A percentile compares a stretch with the other conserved stretches of the same genome.
These are phyloP conservation scores for Montipora capricornis DNA, from an alignment of 64 coral and sea anemone genomes.

Conservation along the genomic window DNA sequence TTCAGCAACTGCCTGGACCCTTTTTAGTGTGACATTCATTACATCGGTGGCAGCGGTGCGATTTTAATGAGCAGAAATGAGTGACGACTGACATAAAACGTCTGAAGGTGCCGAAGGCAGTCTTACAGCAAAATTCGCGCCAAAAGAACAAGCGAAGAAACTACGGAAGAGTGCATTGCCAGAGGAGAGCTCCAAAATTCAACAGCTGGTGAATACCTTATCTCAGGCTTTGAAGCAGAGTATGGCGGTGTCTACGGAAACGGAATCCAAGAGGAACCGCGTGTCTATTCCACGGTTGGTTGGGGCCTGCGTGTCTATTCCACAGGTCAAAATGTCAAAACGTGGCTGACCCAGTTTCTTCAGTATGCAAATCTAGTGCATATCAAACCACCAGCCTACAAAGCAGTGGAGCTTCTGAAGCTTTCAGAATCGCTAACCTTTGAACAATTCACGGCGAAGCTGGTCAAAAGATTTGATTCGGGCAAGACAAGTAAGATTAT, in stretches of 20 bases:
- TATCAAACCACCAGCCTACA: slow-evolving; percentile 38
- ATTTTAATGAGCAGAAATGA: background rate
- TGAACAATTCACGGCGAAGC: slow-evolving; percentile 10
- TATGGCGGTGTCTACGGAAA: background rate
- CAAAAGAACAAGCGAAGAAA: background rate
- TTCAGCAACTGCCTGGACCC: too few relatives aligned
- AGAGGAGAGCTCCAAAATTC: slow-evolving; percentile 22
- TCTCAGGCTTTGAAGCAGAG: slow-evolving; percentile 4
- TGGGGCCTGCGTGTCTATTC: background rate
- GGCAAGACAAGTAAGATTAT: background rate
- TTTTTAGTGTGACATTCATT: too few relatives aligned
- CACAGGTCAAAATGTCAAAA: slow-evolving; percentile 41
- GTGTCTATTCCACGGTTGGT: background rate
- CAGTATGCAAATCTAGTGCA: background rate
- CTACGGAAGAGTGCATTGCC: background rate
- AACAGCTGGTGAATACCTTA: background rate
- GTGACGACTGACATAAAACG: too few relatives aligned
- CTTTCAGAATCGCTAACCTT: slow-evolving; percentile 15
- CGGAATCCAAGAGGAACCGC: too few relatives aligned
- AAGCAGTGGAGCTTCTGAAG: background rate
- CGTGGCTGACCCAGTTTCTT: slow-evolving; percentile 36
- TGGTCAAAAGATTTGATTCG: slow-evolving; percentile 62
- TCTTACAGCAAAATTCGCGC: background rate
- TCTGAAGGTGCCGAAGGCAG: too few relatives aligned
- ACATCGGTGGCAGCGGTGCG: too few relatives aligned